Conservation (phyloP, 2,113 vertebrate genomes). For the Caracal caracal region DNA sequence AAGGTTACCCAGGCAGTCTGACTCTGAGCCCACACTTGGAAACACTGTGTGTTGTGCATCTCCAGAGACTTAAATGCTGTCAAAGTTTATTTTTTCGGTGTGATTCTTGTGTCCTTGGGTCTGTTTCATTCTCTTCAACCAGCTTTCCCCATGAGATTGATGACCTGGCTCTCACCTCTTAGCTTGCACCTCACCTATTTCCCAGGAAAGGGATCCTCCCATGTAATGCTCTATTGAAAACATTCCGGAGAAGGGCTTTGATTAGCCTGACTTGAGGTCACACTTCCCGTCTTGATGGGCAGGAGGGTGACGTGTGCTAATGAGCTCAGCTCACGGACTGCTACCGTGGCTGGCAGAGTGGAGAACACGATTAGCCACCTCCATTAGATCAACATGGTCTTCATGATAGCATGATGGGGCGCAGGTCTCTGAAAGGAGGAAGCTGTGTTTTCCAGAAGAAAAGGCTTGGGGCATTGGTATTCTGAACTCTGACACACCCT, state of each 20-base stretch:
- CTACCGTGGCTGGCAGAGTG: not conserved
- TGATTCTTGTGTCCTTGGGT: not conserved
- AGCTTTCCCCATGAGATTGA: not conserved
- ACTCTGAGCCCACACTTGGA: not conserved
- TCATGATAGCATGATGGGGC: not conserved
- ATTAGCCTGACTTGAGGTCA: not conserved
- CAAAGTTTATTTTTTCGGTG: not conserved
- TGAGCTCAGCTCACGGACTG: not conserved
- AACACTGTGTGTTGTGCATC: not conserved
- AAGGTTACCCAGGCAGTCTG: not conserved
- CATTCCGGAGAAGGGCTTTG: not conserved
- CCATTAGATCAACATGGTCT: not conserved
- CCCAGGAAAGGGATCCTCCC: not conserved
- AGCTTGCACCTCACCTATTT: not conserved
- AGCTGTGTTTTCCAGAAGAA: not conserved
- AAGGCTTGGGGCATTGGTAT: too few relatives aligned
- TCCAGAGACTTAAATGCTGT: not conserved
- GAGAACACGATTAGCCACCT: not conserved
- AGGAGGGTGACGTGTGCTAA: not conserved
- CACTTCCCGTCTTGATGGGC: not conserved
- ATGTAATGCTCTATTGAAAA: not conserved
- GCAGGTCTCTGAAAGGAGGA: not conserved
- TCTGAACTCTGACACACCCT: not conserved
- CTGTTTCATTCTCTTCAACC: not conserved
- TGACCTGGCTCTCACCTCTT: not conserved